Percentiles rank a stretch among this genome's conserved stretches.
Conservation (phyloP, 1,140 invertebrate species). For the Bombus polaris region DNA sequence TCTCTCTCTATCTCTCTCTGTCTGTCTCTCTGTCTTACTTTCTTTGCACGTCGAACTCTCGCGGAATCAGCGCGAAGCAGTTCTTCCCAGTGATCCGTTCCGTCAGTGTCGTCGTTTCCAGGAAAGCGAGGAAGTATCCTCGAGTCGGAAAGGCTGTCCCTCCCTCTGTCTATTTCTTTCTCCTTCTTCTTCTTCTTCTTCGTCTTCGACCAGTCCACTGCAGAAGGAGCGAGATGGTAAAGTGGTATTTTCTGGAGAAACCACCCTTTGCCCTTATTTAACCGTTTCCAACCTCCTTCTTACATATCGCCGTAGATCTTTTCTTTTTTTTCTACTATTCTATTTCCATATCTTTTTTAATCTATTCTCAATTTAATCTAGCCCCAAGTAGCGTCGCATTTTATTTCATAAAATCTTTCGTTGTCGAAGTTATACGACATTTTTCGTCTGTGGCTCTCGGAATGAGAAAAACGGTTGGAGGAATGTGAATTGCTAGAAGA, state of each 20-base stretch:
- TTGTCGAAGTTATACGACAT: too few species aligned
- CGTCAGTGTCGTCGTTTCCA: slow-evolving; percentile 68
- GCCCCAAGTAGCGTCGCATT: neutral
- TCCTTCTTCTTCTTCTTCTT: slow-evolving; percentile 6
- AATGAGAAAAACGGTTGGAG: too few species aligned
- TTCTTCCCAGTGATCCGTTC: slow-evolving; percentile 76
- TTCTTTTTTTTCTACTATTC: neutral
- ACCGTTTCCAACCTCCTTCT: neutral
- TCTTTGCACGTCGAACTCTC: slow-evolving; percentile 56
- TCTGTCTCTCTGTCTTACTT: slow-evolving; percentile 44
- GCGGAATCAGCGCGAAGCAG: slow-evolving; percentile 27
- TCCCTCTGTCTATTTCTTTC: slow-evolving; percentile 27
- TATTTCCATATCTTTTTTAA: too few species aligned
- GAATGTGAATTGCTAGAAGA: neutral
- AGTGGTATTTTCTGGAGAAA: neutral
- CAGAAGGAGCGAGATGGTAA: slow-evolving; percentile 15
- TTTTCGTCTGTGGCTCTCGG: too few species aligned
- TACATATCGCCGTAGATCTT: neutral
- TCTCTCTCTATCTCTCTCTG: slow-evolving; percentile 51
- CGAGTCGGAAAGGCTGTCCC: slow-evolving; percentile 9
- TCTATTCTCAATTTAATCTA: neutral
- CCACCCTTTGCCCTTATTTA: neutral
- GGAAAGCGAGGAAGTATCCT: slow-evolving; percentile 45
- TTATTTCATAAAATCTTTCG: too few species aligned
- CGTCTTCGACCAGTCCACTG: slow-evolving; percentile 7